Conservation (phyloP, 2,888 invertebrate species). For the Ptychoptera contaminata region DNA sequence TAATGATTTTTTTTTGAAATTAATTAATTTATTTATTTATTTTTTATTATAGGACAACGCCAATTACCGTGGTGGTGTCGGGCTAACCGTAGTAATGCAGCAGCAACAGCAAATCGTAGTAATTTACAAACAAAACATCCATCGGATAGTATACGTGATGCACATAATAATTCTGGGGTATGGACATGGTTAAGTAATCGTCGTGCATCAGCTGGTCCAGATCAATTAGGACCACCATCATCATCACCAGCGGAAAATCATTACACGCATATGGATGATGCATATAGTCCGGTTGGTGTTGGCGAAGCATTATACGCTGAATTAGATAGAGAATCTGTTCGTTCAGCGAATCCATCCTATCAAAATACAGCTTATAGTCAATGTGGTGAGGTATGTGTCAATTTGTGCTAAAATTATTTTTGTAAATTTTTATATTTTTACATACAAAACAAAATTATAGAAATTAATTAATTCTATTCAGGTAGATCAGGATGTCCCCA, state of each 20-base stretch:
- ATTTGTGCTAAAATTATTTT: not conserved
- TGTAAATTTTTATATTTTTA: too few relatives aligned
- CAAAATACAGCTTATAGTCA: constrained; percentile 53
- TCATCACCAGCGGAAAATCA: constrained; percentile 47
- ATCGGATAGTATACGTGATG: constrained; percentile 30
- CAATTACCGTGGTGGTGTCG: constrained; percentile 33
- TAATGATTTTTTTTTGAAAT: too few relatives aligned
- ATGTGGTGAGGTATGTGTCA: constrained; percentile 27
- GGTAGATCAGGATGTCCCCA: constrained; percentile 33
- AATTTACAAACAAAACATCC: constrained; percentile 30
- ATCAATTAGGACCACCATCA: constrained; percentile 35
- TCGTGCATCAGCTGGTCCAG: constrained; percentile 28
- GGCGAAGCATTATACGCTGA: constrained; percentile 56
- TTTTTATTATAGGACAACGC: constrained; percentile 21
- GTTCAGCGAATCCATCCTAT: constrained; percentile 42
- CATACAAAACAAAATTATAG: not conserved
- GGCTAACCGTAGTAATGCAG: constrained; percentile 23
- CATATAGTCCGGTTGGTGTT: constrained; percentile 36
- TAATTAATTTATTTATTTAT: not conserved
- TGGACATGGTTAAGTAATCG: constrained; percentile 30
- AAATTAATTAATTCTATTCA: constrained; percentile 19
- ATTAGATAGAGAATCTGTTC: constrained; percentile 41
- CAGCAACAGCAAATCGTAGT: constrained; percentile 23
- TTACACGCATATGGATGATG: constrained; percentile 55
- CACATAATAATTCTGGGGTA: constrained; percentile 30